Evolutionary conservation across 2,888 invertebrate species (phyloP).

Genomic region (Diaprepes abbreviatus): DNA sequence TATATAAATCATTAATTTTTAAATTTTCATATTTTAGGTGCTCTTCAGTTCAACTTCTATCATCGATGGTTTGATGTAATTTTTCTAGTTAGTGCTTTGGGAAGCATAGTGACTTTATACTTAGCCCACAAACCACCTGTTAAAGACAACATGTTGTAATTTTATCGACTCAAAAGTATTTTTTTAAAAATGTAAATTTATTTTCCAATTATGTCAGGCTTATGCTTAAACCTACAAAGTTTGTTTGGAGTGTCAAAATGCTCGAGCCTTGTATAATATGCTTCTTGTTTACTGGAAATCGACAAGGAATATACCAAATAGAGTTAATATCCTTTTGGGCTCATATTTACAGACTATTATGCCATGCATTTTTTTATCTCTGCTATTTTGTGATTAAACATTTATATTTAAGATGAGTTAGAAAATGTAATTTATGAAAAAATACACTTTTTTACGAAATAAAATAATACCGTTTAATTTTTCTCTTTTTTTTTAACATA

Average conservation of each 20-base stretch:
- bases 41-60: slow-evolving; percentile 98
- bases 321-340: too few relatives aligned
- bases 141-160: slow-evolving; percentile 58
- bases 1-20: too few relatives aligned
- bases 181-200: not conserved
- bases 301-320: too few relatives aligned
- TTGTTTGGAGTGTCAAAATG: too few relatives aligned
- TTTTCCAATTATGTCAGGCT: too few relatives aligned
- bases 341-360: too few relatives aligned
- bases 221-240: too few relatives aligned
- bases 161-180: not conserved
- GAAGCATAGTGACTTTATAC: slow-evolving; percentile 95
- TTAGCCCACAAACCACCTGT: slow-evolving; percentile 85
- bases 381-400: not conserved
- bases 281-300: too few relatives aligned
- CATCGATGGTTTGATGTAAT: slow-evolving; percentile 99
- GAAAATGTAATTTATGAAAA: not conserved
- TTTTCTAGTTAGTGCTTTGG: slow-evolving; percentile 95
- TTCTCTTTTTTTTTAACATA: slow-evolving; percentile 5
- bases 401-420: not conserved
- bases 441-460: slow-evolving; percentile 20
- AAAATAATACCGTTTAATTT: slow-evolving; percentile 18
- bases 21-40: too few relatives aligned
- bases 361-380: not conserved
- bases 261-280: too few relatives aligned